Conservation (phyloP, 2,113 vertebrate species). For the Solenodon paradoxus region DNA sequence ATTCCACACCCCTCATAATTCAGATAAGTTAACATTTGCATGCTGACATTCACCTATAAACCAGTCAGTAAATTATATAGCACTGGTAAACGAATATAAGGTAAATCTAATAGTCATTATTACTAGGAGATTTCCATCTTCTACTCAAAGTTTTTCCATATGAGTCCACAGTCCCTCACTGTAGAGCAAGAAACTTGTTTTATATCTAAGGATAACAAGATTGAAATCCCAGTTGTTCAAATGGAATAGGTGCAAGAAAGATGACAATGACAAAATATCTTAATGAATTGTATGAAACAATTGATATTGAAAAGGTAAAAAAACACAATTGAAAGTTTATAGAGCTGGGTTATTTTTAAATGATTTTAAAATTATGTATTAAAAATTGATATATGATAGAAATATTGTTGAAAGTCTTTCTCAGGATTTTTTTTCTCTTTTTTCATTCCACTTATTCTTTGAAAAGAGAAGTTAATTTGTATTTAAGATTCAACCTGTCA, state of each 20-base stretch:
- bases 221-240: background rate
- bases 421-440: background rate
- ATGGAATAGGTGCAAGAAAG: background rate
- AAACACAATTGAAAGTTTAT: background rate
- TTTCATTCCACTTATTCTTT: constrained; percentile 29
- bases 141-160: background rate
- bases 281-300: background rate
- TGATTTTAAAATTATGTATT: too few species aligned
- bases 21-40: background rate
- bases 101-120: background rate
- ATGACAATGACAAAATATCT: background rate
- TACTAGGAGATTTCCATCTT: too few species aligned
- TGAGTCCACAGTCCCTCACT: background rate
- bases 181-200: background rate
- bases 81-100: background rate
- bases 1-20: background rate
- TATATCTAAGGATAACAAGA: background rate
- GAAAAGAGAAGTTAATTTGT: background rate
- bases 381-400: background rate
- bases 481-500: background rate
- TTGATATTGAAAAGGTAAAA: background rate
- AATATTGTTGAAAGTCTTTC: background rate
- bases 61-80: background rate
- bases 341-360: background rate
- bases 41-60: background rate